Evolutionary conservation across 37 sponge, comb jelly and placozoan species (phyloP), one percentile per base, ranked within the genome.

Genomic region (Diacarnus erythraeanus): DNA sequence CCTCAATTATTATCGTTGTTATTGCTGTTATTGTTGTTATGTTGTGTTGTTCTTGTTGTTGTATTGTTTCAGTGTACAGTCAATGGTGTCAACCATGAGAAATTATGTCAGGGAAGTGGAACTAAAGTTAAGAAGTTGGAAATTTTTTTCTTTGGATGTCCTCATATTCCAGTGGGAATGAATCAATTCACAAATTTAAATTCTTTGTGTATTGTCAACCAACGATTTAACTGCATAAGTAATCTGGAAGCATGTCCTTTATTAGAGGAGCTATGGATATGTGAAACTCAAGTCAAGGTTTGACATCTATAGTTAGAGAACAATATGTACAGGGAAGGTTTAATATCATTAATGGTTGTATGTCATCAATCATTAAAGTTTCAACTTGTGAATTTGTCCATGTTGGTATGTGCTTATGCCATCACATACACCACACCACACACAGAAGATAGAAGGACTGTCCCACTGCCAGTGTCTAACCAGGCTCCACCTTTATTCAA

Each of bases 121-220:
- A 23, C 38, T 38, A 85, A 79, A 23, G 82, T 87, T 10, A 88
- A 77, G 20, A 74, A 61, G 57, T 43, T 96, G 25, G 97, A 96
- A 57, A 93, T 87, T 34, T 96, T 96, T 81, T 96, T 96, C 72
- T 96, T 90, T 61, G 94, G 97, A 9, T 77, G 80, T 68, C 83
- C 88, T 8, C 81, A 80, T 2, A 75, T 96, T 30, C 71, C 71
- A 22, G 71, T 71, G 21, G 86, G 94, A 27, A 56, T 93, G 40
- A 54, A 80, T 57, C 60, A 81, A 78, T 93, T 96, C 37, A 81
- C 89, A 22, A 72, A 72, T 38, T 78, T 96, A 36, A 74, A 41
- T 2, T 42, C 21, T 23, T 77, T 96, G 37, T 79, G 89, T 20
- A 73, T 93, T 12, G 78, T 93, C 41, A 87, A 88, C 75, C 97